Base-by-base conservation (phyloP, 64 coral and sea anemone genomes). In the Orbicella faveolata region DNA sequence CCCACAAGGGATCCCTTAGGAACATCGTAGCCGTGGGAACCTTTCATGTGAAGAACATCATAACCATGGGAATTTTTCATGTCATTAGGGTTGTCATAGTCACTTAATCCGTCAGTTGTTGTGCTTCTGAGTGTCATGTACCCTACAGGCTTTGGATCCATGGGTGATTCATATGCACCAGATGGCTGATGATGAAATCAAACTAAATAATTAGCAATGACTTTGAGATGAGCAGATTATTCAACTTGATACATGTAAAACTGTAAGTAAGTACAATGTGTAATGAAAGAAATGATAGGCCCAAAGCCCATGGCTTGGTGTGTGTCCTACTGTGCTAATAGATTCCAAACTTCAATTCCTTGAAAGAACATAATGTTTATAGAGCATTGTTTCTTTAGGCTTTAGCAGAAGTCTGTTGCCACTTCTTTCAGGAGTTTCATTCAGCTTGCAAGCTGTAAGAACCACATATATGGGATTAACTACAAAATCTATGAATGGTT, bases 81-180 rank as follows among this genome's bases (percentile, higher is more conserved):
- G 41, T 53, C 44, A 34, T 85, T 72, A 23, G 82, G 82, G 63
- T 85, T 85, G 82, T 73, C 82, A 72, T 85, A 85, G 39, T 41
- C 41, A 52, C 21, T 35, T 9, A 73, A 44, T 16, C 10, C 66
- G 16, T 18, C 19, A 52, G 82, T 25, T 48, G 65, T 52, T 4
- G 63, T 85, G 82, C 11, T 85, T 73, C 39, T 52, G 3, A 85
- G 65, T 9, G 82, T 10, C 82, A 52, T 73, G 41, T 85, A 85
- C 2, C 64, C 39, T 12, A 23, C 36, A 17, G 20, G 65, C 63
- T 52, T 23, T 25, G 37, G n/a, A 25, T 33, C 36, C 30, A 72
- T 52, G 1, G 64, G 21, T 35, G 82, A 20, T 15, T 72, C 63
- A 73, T 85, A 85, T 72, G 65, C 13, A 70, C n/a, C 21, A 21